These are phyloP conservation scores for Epirrhoe tristata DNA, from an alignment of 2,888 invertebrate species.

Conservation along the genomic window DNA sequence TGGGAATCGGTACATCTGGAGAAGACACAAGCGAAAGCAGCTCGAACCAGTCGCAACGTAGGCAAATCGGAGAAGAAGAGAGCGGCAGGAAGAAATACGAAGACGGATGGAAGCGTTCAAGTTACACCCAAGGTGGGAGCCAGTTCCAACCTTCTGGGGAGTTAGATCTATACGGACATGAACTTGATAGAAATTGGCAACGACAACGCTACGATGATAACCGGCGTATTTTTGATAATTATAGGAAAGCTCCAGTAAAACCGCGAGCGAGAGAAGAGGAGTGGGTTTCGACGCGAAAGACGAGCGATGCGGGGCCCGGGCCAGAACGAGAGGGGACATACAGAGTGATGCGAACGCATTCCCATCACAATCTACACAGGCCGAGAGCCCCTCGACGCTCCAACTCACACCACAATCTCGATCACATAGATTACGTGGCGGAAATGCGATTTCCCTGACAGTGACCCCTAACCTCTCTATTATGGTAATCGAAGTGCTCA, in stretches of 20 bases:
- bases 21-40: slow-evolving; percentile 94
- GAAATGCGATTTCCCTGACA: slow-evolving; percentile 88
- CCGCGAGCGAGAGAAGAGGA: slow-evolving; percentile 67
- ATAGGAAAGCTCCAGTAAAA: slow-evolving; percentile 63
- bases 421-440: slow-evolving; percentile 86
- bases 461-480: slow-evolving; percentile 56
- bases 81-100: slow-evolving; percentile 86
- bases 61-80: slow-evolving; percentile 85
- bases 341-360: slow-evolving; percentile 84
- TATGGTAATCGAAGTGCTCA: slow-evolving; percentile 74
- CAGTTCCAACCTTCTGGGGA: slow-evolving; percentile 88
- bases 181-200: slow-evolving; percentile 85
- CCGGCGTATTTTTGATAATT: slow-evolving; percentile 70
- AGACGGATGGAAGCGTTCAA: slow-evolving; percentile 89
- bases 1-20: slow-evolving; percentile 93
- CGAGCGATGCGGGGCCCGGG: slow-evolving; percentile 73
- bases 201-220: slow-evolving; percentile 77
- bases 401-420: slow-evolving; percentile 87
- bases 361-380: slow-evolving; percentile 87
- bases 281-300: slow-evolving; percentile 67
- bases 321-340: slow-evolving; percentile 79
- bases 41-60: slow-evolving; percentile 89
- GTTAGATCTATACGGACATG: slow-evolving; percentile 88
- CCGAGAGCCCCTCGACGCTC: slow-evolving; percentile 83
- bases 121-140: slow-evolving; percentile 83